Percentiles rank a stretch among this genome's conserved stretches.
Evolutionary conservation across 2,113 vertebrate species (phyloP).

Genomic region (Cettia cetti): DNA sequence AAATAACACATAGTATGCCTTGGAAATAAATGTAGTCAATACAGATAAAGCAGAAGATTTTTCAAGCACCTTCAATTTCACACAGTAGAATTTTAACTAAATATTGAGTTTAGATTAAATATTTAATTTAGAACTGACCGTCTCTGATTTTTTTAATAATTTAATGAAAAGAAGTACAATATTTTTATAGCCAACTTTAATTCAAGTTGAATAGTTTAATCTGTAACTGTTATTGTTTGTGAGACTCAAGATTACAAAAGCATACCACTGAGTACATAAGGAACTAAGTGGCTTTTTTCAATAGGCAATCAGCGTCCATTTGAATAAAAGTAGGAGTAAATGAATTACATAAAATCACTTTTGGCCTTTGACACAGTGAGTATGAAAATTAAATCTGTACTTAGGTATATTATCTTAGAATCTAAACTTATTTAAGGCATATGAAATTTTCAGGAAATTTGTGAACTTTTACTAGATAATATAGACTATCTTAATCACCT

Average conservation of each 20-base stretch:
- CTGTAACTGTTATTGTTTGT: conserved; percentile 2
- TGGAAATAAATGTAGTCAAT: neutral
- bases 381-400: neutral
- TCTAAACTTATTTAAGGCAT: neutral
- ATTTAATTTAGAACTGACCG: conserved; percentile 19
- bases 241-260: neutral
- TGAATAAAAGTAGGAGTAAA: neutral
- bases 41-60: neutral
- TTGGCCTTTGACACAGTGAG: neutral
- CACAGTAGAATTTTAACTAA: neutral
- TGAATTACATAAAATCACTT: neutral
- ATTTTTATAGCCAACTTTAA: neutral
- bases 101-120: conserved; percentile 23
- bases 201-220: neutral
- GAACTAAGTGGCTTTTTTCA: neutral
- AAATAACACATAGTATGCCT: neutral
- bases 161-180: neutral
- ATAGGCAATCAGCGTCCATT: neutral
- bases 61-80: neutral
- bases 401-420: neutral
- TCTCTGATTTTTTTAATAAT: neutral
- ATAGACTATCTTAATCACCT: neutral
- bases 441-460: too few relatives aligned
- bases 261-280: neutral
- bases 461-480: neutral